Base-by-base conservation (phyloP, 2,113 vertebrate genomes). In the Oxyruncus cristatus region DNA sequence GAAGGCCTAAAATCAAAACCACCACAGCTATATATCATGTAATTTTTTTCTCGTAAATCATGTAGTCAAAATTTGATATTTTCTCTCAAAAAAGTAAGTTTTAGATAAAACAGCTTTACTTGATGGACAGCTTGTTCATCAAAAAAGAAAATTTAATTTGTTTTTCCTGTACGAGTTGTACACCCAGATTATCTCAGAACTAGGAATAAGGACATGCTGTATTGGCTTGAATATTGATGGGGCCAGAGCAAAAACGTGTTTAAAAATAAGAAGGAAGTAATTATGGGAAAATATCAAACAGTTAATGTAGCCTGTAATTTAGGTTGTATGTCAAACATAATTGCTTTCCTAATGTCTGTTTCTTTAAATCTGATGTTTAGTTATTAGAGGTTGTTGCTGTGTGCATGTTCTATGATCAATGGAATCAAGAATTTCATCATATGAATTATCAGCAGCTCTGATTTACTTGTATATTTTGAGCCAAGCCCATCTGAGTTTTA, bases 401-500 rank as follows among this genome's bases (percentile, higher is more conserved):
- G 11, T 58, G 21, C 11, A 19, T 32, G 19, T 44, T 66, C 28
- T 70, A 3, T 46, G 14, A 58, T 35, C 20, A 63, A 14, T 26
- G 18, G 14, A 66, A 71, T 73, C 24, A 56, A 41, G 27, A 21
- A 68, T 70, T 92, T 77, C 68, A 39, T 62, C 23, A 17, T 30
- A 41, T 9, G 2, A 15, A 27, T 86, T 86, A n/a, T 33, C 12
- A 77, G 23, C 7, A 89, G 1, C 9, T 67, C 32, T 80, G 30
- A 46, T 52, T 53, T 79, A 59, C 13, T 62, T 73, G 49, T 10
- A 21, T 79, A 42, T 61, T 84, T 47, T 75, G 16, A 50, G 8
- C 4, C 22, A 59, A 0, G 0, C 23, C 1, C 24, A 35, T 5
- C 0, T 35, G 15, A 73, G 6, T 39, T 81, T 44, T 88, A 15